Percentiles rank a stretch among this genome's conserved stretches.
phyloP scores from a whole-genome alignment of 2,797 vertebrate species.

The Hipposideros larvatus region DNA sequence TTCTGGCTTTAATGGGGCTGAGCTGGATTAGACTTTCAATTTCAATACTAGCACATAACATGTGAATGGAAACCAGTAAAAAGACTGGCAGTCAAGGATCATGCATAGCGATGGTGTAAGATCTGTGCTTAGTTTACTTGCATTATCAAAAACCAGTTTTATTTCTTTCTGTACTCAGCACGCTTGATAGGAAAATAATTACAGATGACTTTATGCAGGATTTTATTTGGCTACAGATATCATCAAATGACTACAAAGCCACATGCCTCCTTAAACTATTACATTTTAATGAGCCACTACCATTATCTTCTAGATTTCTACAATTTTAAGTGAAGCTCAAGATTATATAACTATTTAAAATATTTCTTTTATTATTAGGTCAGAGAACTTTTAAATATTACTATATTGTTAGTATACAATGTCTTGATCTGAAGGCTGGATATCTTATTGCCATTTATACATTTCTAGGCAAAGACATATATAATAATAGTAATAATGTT shows the following conservation, averaged over 20 bases:
- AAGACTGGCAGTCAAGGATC: background rate
- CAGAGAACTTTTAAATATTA: slow-evolving; percentile 50
- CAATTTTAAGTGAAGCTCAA: slow-evolving; percentile 17
- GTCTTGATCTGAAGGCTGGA: background rate
- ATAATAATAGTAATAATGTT: background rate
- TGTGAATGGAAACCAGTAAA: background rate
- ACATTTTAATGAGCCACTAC: background rate
- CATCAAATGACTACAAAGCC: background rate
- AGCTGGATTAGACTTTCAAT: slow-evolving; percentile 7
- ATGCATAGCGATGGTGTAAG: background rate
- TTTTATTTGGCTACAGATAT: background rate
- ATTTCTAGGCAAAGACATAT: slow-evolving; percentile 24
- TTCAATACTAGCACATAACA: background rate
- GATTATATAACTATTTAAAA: slow-evolving; percentile 6
- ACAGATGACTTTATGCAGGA: background rate
- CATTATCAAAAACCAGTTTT: background rate
- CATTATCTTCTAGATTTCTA: background rate
- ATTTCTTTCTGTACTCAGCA: background rate
- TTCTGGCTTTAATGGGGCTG: background rate
- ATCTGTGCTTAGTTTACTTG: background rate
- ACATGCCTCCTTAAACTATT: background rate
- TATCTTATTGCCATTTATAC: background rate
- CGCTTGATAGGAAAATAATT: background rate
- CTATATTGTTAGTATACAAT: background rate
- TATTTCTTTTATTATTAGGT: background rate